phyloP scores from a whole-genome alignment of 2,888 invertebrate species.

The Drosophila koepferae region DNA sequence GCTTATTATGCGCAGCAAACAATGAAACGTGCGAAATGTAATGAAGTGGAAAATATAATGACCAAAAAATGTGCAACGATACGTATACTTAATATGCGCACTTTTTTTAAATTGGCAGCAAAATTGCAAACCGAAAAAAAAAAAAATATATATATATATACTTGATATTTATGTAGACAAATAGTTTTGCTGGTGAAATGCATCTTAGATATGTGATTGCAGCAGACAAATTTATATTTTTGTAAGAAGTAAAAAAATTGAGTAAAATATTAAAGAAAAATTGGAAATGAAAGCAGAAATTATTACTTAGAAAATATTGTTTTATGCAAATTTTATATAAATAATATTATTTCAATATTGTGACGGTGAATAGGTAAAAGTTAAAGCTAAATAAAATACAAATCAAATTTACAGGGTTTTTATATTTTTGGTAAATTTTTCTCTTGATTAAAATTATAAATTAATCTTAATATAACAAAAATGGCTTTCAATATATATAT shows the following conservation, averaged over 20 bases:
- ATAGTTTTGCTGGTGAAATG: background rate
- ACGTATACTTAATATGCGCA: slow-evolving; percentile 35
- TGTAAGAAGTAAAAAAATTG: background rate
- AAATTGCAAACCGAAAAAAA: background rate
- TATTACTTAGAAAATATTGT: too few species aligned
- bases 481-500: too few species aligned
- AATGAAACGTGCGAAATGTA: slow-evolving; percentile 61
- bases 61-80: slow-evolving; percentile 25
- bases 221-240: background rate
- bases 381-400: too few species aligned
- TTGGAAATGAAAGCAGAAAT: background rate
- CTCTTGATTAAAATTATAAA: too few species aligned
- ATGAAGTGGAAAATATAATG: slow-evolving; percentile 60
- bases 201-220: slow-evolving; percentile 20
- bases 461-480: too few species aligned
- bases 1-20: slow-evolving; percentile 64
- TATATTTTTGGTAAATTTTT: too few species aligned
- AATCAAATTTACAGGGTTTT: too few species aligned
- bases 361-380: too few species aligned
- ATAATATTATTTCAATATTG: too few species aligned
- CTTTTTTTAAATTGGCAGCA: slow-evolving; percentile 15
- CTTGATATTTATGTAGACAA: background rate
- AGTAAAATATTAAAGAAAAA: background rate
- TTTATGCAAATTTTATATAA: too few species aligned
- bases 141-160: too few species aligned